Evolutionary conservation across 2,113 vertebrate species (phyloP), one percentile per base, ranked within the genome.

Genomic region (Hippocampus abdominalis): DNA sequence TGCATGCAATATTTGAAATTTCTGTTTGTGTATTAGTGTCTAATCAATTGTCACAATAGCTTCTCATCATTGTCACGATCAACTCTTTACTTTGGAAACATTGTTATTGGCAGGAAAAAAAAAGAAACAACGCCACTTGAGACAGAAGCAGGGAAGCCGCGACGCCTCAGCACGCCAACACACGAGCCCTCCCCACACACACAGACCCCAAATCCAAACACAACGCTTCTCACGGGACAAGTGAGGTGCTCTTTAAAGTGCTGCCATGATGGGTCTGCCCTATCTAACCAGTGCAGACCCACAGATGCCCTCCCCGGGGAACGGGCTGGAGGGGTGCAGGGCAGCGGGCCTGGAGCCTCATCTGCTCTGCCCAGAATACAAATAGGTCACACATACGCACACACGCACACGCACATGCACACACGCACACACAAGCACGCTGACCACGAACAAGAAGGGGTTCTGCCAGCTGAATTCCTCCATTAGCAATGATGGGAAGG

Each of bases 301-400:
- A 84, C 89, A 91, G 89, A 91, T 92, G 89, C 90, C 91, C 87
- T 91, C 89, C 87, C 83, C 21, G 32, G 68, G 86, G 88, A 85
- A 81, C 74, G 60, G 76, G 81, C 82, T 80, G 70, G 81, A 87
- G 79, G 84, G 83, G 81, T 84, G 78, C 84, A 87, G 89, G 83
- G 81, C 83, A 86, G 85, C 78, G 59, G 89, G 85, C 86, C 89
- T 88, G 87, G 81, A 91, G 90, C 88, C 91, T 92, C 92, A 92
- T 93, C 91, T 92, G 90, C 87, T 92, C 88, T 91, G 90, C 89
- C 87, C 85, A 90, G 90, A 92, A 92, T 91, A 93, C 92, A 93
- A 93, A 93, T 93, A 92, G 92, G 90, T 92, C 92, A 93, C 79
- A 64, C 25, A 32, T 7, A 13, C 54, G 3, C 53, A 71, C 81